These are phyloP conservation scores for Rhinichthys klamathensis DNA, from an alignment of 2,113 vertebrate species.

Conservation along the genomic window DNA sequence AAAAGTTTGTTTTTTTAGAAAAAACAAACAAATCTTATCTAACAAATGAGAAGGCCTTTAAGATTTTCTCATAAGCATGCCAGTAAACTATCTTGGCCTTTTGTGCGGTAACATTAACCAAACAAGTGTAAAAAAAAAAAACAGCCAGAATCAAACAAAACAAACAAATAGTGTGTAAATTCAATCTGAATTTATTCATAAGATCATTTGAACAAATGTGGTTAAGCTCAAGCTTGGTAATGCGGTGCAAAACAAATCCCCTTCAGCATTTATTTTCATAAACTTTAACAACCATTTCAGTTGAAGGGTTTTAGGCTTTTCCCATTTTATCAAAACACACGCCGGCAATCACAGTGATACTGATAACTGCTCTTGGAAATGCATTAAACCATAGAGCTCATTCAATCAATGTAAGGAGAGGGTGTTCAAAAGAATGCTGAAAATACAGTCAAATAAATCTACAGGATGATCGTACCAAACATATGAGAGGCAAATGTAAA, in stretches of 20 bases:
- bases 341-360: slow-evolving; percentile 71
- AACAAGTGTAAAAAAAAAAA: background rate
- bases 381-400: slow-evolving; percentile 74
- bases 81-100: background rate
- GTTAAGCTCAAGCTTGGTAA: slow-evolving; percentile 61
- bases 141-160: background rate
- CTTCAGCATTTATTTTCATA: slow-evolving; percentile 65
- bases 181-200: slow-evolving; percentile 17
- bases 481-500: slow-evolving; percentile 4
- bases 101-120: background rate
- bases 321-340: slow-evolving; percentile 70
- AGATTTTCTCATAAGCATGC: no score
- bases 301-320: slow-evolving; percentile 69
- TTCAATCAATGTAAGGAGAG: slow-evolving; percentile 74
- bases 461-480: slow-evolving; percentile 1
- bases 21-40: no score
- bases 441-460: slow-evolving; percentile 49
- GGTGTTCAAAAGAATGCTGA: slow-evolving; percentile 55
- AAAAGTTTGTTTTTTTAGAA: no score
- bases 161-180: background rate
- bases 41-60: no score
- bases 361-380: slow-evolving; percentile 73
- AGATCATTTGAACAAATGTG: slow-evolving; percentile 53
- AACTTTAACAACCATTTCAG: slow-evolving; percentile 66
- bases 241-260: slow-evolving; percentile 57